These are phyloP conservation scores for Thryonomys swinderianus DNA, from an alignment of 2,113 vertebrate species.

Conservation along the genomic window DNA sequence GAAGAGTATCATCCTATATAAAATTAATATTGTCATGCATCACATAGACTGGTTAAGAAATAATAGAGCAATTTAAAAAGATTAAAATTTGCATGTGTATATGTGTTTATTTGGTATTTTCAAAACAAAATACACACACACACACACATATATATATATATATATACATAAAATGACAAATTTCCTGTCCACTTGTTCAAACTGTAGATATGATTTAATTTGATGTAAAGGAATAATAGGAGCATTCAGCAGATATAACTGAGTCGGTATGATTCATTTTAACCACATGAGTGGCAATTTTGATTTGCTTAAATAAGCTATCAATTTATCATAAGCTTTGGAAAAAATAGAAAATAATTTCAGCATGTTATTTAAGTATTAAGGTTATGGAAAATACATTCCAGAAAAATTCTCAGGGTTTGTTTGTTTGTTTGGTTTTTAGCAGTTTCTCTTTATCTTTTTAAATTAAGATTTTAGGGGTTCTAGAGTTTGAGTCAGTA, in stretches of 20 bases:
- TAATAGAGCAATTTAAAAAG: neutral
- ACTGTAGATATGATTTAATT: neutral
- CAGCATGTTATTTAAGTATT: neutral
- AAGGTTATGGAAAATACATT: neutral
- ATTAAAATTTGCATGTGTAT: neutral
- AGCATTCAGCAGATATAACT: neutral
- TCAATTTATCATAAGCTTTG: neutral
- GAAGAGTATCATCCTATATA: neutral
- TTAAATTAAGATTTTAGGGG: neutral
- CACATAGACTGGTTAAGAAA: neutral
- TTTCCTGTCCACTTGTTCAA: neutral
- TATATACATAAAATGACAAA: neutral
- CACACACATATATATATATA: too few relatives aligned
- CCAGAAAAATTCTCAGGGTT: neutral
- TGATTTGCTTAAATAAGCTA: neutral
- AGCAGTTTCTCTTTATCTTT: neutral
- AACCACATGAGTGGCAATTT: neutral
- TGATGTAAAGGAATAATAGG: neutral
- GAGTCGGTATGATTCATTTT: neutral
- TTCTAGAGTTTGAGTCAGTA: neutral
- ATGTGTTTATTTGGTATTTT: neutral
- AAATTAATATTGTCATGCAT: neutral
- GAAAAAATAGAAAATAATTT: neutral
- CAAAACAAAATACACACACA: neutral
- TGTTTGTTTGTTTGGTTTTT: too few relatives aligned